Evolutionary conservation across 2,888 invertebrate species (phyloP), one percentile per base, ranked within the genome.

Genomic region (Caenorhabditis virilis): DNA sequence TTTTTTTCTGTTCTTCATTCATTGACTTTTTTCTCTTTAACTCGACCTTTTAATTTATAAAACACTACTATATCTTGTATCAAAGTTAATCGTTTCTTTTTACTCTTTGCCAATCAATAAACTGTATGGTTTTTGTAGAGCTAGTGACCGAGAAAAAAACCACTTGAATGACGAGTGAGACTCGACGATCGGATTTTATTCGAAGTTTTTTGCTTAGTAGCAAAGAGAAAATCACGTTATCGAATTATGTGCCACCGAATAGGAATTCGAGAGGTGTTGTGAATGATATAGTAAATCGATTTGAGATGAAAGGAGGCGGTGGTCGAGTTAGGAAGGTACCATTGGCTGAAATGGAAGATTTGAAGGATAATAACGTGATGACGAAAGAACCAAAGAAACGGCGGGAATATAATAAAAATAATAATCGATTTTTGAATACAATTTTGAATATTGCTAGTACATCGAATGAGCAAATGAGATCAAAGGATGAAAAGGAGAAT

Each of bases 291-390:
- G 64, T 72, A 7, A 2, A 30, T 23, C 39, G 16, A 50, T 27
- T 48, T 49, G 18, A 48, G 48, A 20, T 22, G 42, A 16, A 60
- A 60, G 46, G 52, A 58, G 52, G 42, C 39, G 30, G 36, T 27
- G 41, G 36, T 50, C 30, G 30, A 30, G 30, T 13, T 6, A 30
- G 13, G 30, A n/a, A 53, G 35, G 49, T 49, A 18, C 63, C 63
- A 41, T 33, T 63, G 9, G 63, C 63, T 25, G 33, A 63, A 41
- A 57, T 63, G 15, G 56, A 56, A 27, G 73, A 68, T 16, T 27
- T 69, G 41, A 53, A 57, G 11, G 70, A 65, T 11, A 61, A 64
- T 25, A 54, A 59, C n/a, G 62, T 55, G n/a, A 46, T 35, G n/a
- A 45, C 33, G n/a, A 49, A 53, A 13, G 46, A 50, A 35, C 23